These are phyloP conservation scores for Myripristis murdjan DNA, from an alignment of 2,797 vertebrate species.

Conservation along the genomic window DNA sequence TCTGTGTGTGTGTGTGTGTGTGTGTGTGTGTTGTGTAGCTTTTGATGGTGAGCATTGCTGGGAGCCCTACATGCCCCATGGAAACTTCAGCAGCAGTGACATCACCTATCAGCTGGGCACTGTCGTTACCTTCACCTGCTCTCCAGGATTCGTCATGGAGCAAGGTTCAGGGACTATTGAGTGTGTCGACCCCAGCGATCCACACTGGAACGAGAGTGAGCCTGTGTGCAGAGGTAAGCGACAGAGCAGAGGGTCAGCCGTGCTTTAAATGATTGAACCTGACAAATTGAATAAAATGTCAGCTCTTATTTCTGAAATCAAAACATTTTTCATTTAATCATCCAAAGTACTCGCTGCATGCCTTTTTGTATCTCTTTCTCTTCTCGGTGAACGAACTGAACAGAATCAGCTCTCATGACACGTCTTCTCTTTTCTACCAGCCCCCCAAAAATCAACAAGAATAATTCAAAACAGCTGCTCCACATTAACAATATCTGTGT, in stretches of 20 bases:
- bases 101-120: conserved; percentile 90
- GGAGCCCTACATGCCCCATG: conserved; percentile 93
- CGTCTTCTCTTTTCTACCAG: too few relatives aligned
- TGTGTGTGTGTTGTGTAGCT: conserved; percentile 80
- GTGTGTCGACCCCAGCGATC: conserved; percentile 91
- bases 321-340: too few relatives aligned
- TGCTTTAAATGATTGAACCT: neutral
- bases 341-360: neutral
- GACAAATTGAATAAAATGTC: neutral
- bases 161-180: conserved; percentile 91
- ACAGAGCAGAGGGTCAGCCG: neutral
- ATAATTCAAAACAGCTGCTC: too few relatives aligned
- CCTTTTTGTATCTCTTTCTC: neutral
- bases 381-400: too few relatives aligned
- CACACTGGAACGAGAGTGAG: conserved; percentile 95
- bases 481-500: too few relatives aligned
- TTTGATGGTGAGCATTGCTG: conserved; percentile 95
- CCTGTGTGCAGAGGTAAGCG: conserved; percentile 91
- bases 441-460: too few relatives aligned
- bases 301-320: too few relatives aligned
- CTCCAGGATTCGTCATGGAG: conserved; percentile 93
- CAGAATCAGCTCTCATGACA: too few relatives aligned
- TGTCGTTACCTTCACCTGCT: conserved; percentile 90
- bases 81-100: conserved; percentile 94
- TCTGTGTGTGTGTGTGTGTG: neutral